Conservation (phyloP, 2,113 vertebrate genomes). For the Hydropotes inermis region DNA sequence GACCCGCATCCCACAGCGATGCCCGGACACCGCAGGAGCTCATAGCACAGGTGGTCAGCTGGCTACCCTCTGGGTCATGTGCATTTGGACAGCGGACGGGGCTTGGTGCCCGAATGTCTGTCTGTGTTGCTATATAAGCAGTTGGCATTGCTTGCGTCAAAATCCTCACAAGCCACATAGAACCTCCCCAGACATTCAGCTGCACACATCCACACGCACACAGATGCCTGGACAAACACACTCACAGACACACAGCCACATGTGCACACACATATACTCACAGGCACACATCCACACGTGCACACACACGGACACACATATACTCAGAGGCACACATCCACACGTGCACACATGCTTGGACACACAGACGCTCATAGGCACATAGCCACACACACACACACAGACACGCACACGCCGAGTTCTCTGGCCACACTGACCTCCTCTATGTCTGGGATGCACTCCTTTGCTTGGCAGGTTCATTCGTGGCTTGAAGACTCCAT, state of each 20-base stretch:
- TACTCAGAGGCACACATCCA: neutral
- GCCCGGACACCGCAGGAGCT: neutral
- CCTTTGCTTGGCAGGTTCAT: fast-evolving
- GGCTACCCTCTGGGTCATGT: neutral
- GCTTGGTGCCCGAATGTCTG: fast-evolving
- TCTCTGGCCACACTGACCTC: neutral
- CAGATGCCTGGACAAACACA: neutral
- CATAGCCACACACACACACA: neutral
- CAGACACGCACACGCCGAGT: neutral
- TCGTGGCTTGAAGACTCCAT: no score
- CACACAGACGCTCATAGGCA: neutral
- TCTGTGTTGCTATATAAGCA: neutral
- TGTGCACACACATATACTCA: no score
- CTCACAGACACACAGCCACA: neutral
- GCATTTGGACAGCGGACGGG: neutral
- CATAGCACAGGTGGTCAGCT: no score
- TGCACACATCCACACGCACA: no score
- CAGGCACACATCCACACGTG: neutral
- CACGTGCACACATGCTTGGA: no score
- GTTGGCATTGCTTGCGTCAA: neutral
- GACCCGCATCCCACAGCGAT: fast-evolving
- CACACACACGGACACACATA: no score
- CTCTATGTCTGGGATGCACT: fast-evolving
- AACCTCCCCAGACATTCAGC: neutral
- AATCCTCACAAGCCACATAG: neutral